Conservation (phyloP, 2,113 vertebrate species). For the Pristiophorus japonicus region DNA sequence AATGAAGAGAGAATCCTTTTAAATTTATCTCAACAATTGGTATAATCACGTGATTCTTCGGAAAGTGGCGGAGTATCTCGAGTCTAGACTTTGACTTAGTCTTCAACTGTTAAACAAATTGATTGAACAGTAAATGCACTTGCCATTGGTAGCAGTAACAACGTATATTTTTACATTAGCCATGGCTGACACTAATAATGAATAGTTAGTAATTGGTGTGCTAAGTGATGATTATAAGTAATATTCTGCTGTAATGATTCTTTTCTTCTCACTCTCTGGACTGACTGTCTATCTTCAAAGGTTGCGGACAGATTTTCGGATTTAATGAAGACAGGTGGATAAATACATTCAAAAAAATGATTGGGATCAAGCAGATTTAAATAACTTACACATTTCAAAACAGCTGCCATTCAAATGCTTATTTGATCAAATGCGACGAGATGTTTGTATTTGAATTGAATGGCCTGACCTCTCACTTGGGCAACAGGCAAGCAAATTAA, state of each 20-base stretch:
- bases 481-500: not conserved
- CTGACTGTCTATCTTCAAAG: not conserved
- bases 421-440: not conserved
- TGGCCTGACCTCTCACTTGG: not conserved
- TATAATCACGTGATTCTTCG: not conserved
- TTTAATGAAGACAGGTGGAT: not conserved
- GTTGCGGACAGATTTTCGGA: not conserved
- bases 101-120: not conserved
- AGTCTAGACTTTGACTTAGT: not conserved
- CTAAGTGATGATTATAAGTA: too few relatives aligned
- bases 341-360: not conserved
- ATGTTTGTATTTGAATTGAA: not conserved
- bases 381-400: not conserved
- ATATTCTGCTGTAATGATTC: too few relatives aligned
- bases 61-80: not conserved
- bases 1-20: not conserved
- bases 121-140: not conserved
- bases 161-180: not conserved
- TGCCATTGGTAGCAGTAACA: not conserved
- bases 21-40: not conserved
- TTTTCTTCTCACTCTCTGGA: not conserved
- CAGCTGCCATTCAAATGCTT: not conserved
- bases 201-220: too few relatives aligned
- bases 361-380: not conserved
- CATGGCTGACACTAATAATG: too few relatives aligned